Evolutionary conservation across 35 echinoderm and acorn worm genomes (phyloP).

Genomic region (Strongylocentrotus purpuratus): DNA sequence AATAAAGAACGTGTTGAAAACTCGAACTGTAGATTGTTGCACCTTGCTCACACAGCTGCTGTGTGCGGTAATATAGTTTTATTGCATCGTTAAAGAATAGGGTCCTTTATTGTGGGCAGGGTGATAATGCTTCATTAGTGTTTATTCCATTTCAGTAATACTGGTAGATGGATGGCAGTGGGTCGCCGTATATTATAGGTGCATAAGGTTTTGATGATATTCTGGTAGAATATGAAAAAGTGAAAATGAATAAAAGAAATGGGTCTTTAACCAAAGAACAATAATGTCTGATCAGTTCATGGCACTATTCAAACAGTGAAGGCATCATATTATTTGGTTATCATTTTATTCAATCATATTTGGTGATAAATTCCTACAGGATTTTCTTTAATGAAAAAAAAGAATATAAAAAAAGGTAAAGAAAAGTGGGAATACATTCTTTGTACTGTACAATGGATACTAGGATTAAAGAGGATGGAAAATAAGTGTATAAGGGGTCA

Average conservation of each 20-base stretch:
- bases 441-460: background rate
- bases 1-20: no score
- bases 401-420: background rate
- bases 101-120: background rate
- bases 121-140: background rate
- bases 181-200: background rate
- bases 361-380: no score
- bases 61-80: background rate
- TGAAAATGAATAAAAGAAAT: no score
- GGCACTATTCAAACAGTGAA: background rate
- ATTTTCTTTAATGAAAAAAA: no score
- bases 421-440: background rate
- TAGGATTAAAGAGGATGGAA: background rate
- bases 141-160: background rate
- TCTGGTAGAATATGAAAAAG: no score
- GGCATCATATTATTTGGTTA: background rate
- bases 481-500: background rate
- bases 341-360: no score
- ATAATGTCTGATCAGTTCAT: background rate
- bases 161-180: background rate
- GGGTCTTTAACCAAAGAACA: background rate
- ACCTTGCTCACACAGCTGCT: background rate
- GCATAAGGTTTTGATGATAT: background rate
- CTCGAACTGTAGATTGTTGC: no score
- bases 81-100: slow-evolving; percentile 12